A percentile compares a stretch with the other conserved stretches of the same genome.
Evolutionary conservation across 2,797 vertebrate species (phyloP).

Genomic region (Ctenopoma kingsleyae): DNA sequence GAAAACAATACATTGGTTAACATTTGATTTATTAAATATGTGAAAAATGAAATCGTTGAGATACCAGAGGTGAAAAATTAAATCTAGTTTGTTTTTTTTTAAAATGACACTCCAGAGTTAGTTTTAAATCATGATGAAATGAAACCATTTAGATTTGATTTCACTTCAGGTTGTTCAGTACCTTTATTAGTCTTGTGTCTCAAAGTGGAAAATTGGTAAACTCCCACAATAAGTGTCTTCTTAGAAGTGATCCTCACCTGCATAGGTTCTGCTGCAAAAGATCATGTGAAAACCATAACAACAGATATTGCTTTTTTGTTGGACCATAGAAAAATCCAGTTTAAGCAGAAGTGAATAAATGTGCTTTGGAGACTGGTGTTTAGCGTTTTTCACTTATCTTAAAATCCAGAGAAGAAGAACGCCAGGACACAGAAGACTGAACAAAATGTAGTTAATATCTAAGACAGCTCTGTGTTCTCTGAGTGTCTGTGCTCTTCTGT

Average conservation of each 20-base stretch:
- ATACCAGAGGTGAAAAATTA: too few relatives aligned
- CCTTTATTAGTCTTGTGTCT: too few relatives aligned
- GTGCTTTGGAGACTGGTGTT: background rate
- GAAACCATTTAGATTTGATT: background rate
- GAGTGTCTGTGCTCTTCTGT: background rate
- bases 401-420: slow-evolving; percentile 1
- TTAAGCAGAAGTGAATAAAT: background rate
- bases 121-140: background rate
- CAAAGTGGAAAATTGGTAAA: too few relatives aligned
- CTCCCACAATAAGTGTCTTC: background rate
- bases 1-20: background rate
- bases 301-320: background rate
- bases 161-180: background rate
- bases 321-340: background rate
- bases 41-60: background rate
- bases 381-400: slow-evolving; percentile 5
- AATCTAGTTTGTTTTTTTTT: too few relatives aligned
- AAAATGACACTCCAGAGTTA: background rate
- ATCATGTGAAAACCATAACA: background rate
- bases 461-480: background rate
- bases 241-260: background rate
- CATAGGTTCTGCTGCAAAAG: background rate
- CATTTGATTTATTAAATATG: background rate
- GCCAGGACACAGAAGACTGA: slow-evolving; percentile 1
- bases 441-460: background rate